Evolutionary conservation across 2,888 invertebrate species (phyloP).

Genomic region (Apodemia mormo): DNA sequence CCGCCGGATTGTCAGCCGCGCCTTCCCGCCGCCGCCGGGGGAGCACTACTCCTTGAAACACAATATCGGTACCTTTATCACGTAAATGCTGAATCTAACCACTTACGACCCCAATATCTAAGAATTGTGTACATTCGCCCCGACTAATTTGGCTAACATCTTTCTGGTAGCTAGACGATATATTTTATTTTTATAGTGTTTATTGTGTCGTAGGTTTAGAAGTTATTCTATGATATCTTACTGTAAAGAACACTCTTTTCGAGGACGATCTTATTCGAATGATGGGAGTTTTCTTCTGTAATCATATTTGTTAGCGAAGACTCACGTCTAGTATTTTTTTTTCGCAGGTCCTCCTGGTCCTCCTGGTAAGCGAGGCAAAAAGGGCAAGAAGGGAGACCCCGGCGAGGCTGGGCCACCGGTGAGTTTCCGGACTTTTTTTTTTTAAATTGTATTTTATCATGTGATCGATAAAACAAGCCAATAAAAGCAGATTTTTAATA

Average conservation of each 20-base stretch:
- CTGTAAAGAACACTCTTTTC: not conserved
- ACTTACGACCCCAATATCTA: too few relatives aligned
- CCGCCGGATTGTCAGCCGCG: not conserved
- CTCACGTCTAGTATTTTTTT: conserved; percentile 29
- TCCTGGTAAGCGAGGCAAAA: conserved; percentile 93
- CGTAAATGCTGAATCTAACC: not conserved
- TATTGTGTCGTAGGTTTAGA: too few relatives aligned
- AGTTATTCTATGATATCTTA: too few relatives aligned
- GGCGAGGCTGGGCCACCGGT: conserved; percentile 92
- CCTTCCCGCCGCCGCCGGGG: not conserved
- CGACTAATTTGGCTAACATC: too few relatives aligned
- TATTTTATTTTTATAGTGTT: too few relatives aligned
- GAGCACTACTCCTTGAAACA: not conserved
- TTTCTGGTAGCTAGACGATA: too few relatives aligned
- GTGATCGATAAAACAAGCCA: not conserved
- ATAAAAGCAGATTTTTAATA: not conserved
- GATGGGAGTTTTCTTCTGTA: not conserved
- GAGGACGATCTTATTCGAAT: not conserved
- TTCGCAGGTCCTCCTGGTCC: conserved; percentile 90
- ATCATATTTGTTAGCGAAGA: not conserved
- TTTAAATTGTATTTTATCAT: not conserved
- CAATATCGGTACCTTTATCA: not conserved
- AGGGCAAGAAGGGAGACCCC: conserved; percentile 93
- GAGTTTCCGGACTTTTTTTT: not conserved
- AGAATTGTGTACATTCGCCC: too few relatives aligned